phyloP scores from a whole-genome alignment of 1,140 invertebrate genomes.

The Drosophila fuyamai region DNA sequence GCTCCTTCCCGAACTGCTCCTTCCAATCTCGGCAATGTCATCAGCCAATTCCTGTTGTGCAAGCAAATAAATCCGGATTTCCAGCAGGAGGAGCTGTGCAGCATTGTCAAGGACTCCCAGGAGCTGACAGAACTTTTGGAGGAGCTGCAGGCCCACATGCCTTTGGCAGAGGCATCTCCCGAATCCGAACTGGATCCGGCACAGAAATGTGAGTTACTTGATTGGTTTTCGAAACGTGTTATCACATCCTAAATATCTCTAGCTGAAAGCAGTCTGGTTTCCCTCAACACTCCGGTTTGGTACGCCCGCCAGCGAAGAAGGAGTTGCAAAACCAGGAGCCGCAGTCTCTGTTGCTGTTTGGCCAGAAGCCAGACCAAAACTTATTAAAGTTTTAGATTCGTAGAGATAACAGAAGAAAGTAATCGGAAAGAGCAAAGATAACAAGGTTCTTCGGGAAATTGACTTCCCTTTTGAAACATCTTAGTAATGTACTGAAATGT shows the following conservation, averaged over 20 bases:
- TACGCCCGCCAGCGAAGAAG: constrained; percentile 58
- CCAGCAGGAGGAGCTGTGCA: constrained; percentile 94
- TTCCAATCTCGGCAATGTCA: constrained; percentile 94
- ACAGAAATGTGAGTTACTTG: constrained; percentile 38
- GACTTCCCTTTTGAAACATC: neutral
- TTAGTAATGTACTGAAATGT: neutral
- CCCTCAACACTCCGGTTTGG: constrained; percentile 59
- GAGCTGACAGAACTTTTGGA: constrained; percentile 91
- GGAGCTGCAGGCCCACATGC: constrained; percentile 94
- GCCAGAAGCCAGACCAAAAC: constrained; percentile 31
- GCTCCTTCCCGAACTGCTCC: constrained; percentile 94
- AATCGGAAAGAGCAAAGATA: no score
- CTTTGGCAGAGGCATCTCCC: constrained; percentile 85
- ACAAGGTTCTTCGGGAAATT: no score
- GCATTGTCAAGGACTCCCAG: constrained; percentile 93
- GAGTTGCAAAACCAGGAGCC: constrained; percentile 67
- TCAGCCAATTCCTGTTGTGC: constrained; percentile 94
- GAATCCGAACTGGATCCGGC: constrained; percentile 22
- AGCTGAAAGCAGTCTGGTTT: constrained; percentile 51
- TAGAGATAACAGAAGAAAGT: no score
- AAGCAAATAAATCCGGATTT: constrained; percentile 95
- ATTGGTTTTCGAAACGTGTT: neutral
- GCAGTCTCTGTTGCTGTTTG: constrained; percentile 66
- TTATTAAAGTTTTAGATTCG: constrained; percentile 12
- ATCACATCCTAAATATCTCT: neutral